Percentiles rank a stretch among this genome's conserved stretches.
These are phyloP conservation scores for Ophthalmolycus amberensis DNA, from an alignment of 2,113 vertebrate species.

Conservation along the genomic window DNA sequence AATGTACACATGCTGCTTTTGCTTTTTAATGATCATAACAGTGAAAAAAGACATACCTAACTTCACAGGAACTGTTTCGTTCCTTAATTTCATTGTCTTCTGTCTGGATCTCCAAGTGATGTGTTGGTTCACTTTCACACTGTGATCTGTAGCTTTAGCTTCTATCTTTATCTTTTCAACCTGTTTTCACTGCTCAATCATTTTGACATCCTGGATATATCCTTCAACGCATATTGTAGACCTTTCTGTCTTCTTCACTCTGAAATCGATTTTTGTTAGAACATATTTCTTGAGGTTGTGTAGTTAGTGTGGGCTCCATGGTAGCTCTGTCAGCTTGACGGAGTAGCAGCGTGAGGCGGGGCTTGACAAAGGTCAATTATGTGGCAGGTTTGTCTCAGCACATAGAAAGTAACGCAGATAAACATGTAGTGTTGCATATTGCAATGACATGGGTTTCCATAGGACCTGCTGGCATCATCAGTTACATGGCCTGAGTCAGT, in stretches of 20 bases:
- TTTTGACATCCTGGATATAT: not conserved
- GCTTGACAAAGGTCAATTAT: not conserved
- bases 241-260: not conserved
- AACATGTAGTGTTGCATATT: not conserved
- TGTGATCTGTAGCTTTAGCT: too few relatives aligned
- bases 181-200: too few relatives aligned
- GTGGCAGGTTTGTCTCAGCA: slow-evolving; percentile 5
- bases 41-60: too few relatives aligned
- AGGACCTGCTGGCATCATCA: slow-evolving; percentile 60
- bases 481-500: slow-evolving; percentile 52
- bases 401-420: not conserved
- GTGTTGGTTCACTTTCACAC: too few relatives aligned
- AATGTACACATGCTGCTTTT: too few relatives aligned
- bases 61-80: too few relatives aligned
- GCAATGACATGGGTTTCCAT: slow-evolving; percentile 22
- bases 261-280: not conserved
- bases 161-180: too few relatives aligned
- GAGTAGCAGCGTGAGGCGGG: too few relatives aligned
- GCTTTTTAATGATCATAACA: too few relatives aligned
- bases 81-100: too few relatives aligned
- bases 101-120: too few relatives aligned
- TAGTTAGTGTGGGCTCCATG: not conserved
- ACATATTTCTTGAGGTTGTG: not conserved
- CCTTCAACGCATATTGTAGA: not conserved
- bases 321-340: not conserved